A percentile compares a stretch with the other conserved stretches of the same genome.
Conservation (phyloP, 2,888 invertebrate genomes). For the Hyles lineata region DNA sequence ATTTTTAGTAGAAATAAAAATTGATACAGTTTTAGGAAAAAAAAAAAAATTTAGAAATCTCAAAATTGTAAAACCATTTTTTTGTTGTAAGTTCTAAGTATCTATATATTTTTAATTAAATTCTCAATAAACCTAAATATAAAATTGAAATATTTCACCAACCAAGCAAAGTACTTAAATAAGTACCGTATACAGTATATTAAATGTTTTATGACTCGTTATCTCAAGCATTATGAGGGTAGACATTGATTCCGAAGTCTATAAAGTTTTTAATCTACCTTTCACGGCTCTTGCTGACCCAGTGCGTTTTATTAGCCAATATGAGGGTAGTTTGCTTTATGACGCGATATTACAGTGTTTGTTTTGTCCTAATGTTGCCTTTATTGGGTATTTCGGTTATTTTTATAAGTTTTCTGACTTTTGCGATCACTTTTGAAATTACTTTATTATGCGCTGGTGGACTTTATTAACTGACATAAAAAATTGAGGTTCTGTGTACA, state of each 20-base stretch:
- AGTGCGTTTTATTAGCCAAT: constrained; percentile 15
- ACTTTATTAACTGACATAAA: not conserved
- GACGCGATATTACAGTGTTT: constrained; percentile 8
- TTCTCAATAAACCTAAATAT: too few relatives aligned
- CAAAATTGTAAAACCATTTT: too few relatives aligned
- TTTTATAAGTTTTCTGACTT: not conserved
- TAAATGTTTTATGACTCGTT: constrained; percentile 23
- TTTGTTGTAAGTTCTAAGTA: too few relatives aligned
- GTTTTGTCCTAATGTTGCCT: constrained; percentile 6
- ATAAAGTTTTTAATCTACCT: constrained; percentile 28
- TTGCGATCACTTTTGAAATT: too few relatives aligned
- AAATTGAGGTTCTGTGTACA: not conserved
- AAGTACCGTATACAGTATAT: not conserved
- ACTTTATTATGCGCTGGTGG: too few relatives aligned
- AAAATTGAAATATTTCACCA: not conserved
- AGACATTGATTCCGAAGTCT: constrained; percentile 26
- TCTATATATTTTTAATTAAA: too few relatives aligned
- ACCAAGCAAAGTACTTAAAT: not conserved
- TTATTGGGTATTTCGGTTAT: not conserved
- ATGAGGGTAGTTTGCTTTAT: constrained; percentile 15
- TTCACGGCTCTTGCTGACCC: constrained; percentile 10
- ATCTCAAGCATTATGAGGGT: constrained; percentile 10
- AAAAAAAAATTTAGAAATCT: too few relatives aligned
- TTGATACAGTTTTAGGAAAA: too few relatives aligned
- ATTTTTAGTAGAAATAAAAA: too few relatives aligned